Evolutionary conservation across 2,797 vertebrate genomes (phyloP), one percentile per base, ranked within the genome.

Genomic region (Poecilia gillii): DNA sequence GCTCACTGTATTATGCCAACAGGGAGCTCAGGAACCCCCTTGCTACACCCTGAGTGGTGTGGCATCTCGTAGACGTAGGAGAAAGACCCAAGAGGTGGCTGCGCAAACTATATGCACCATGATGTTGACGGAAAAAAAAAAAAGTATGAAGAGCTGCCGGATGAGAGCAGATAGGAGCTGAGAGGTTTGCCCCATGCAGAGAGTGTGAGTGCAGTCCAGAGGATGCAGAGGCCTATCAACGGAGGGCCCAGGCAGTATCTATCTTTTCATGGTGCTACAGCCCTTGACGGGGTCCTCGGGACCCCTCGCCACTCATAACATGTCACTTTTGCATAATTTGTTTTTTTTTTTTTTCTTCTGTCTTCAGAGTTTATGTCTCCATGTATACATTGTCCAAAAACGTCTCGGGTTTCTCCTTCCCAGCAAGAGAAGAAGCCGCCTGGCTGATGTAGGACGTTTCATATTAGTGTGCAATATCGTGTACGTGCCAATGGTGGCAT

Each of bases 391-490:
- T 88, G 92, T 94, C 91, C 81, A 49, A 80, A 59, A 81, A 75
- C 78, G 39, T 75, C 85, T 90, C 86, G 45, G 88, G 89, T 89
- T 77, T 85, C 89, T 84, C 84, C 80, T 85, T 86, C 89, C 76
- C 81, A 75, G 90, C 83, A 83, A 78, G 88, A 85, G 89, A 89
- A 74, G 84, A 85, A 81, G 84, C 75, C 71, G 31, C 86, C 86
- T 73, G 86, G 87, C 91, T 25, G 82, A 84, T 77, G 88, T 84
- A 89, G 94, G 91, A 91, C 84, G 68, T 94, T 93, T 95, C 91
- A 93, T 90, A 89, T 93, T 91, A 93, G 92, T 94, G 95, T 96
- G 95, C 95, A 96, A 96, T 96, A 96, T 94, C 92, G 93, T 94
- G 89, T 88, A 84, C 89, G 88, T 95, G 95, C 93, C 94, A 94